Base-by-base conservation (phyloP, 2,888 invertebrate genomes). In the Anodontia alba region DNA sequence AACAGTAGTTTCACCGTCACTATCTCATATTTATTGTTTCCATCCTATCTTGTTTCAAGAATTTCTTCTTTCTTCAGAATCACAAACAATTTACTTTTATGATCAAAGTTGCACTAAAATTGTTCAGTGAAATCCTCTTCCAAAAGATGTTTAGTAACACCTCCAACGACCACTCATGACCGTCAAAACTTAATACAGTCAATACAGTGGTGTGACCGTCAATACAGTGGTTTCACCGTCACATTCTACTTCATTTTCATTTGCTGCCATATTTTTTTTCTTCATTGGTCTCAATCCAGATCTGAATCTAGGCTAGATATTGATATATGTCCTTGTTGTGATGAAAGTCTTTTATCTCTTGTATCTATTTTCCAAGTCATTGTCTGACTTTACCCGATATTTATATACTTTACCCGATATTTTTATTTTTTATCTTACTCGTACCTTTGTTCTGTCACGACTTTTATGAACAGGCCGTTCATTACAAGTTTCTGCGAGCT, bases 51-150 rank as follows among this genome's bases (percentile, higher is more conserved):
- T 43, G 69, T 46, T 43, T 26, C 5, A 29, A 42, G 1, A 42
- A 8, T 42, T 23, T 69, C 10, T 43, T n/a, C 43, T 29, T 23
- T 17, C 1, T 43, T 69, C 12, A 8, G 46, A 42, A 69, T 69
- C 38, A 43, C 69, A 43, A 69, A 69, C 69, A 10, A 42, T 43
- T 33, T 69, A 43, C 42, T 42, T 46, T 2, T n/a, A 29, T 69
- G 23, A 43, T 42, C 69, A n/a, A n/a, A 69, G 33, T 43, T 69
- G 33, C 69, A 69, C 43, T 69, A 26, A 46, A 69, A 69, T 42
- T 43, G 69, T 69, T 62, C 62, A 33, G 33, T 62, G 62, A 62
- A 62, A 26, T 62, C 62, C 17, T 33, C 62, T 62, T 33, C 62
- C 33, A 62, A 62, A 3, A 62, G 62, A 33, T 62, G 23, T 62